These are phyloP conservation scores for Cryptus armator DNA, from an alignment of 2,888 invertebrate species.

Conservation along the genomic window DNA sequence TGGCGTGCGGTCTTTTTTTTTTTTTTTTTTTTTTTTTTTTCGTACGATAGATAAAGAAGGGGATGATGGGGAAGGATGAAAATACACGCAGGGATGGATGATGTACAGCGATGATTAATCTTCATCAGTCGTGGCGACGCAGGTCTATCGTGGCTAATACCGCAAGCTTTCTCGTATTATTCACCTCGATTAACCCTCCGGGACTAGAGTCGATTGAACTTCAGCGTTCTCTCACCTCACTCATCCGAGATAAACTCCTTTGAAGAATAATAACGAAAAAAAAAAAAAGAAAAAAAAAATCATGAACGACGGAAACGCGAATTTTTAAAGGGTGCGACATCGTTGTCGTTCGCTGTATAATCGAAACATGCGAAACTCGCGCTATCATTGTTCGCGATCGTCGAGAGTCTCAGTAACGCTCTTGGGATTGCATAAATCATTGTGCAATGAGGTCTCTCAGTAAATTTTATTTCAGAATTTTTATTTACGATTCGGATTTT, in stretches of 20 bases:
- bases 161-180: slow-evolving; percentile 9
- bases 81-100: background rate
- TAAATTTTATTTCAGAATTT: too few species aligned
- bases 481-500: too few species aligned
- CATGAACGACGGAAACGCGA: background rate
- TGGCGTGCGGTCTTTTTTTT: background rate
- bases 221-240: background rate
- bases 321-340: too few species aligned
- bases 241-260: too few species aligned
- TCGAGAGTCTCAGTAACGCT: too few species aligned
- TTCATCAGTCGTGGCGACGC: slow-evolving; percentile 16
- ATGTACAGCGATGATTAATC: slow-evolving; percentile 26
- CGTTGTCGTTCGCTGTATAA: too few species aligned
- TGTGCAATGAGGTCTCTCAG: too few species aligned
- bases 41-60: slow-evolving; percentile 11
- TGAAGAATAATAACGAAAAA: background rate
- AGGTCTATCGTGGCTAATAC: slow-evolving; percentile 17
- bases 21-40: background rate
- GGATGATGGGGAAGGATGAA: slow-evolving; percentile 18
- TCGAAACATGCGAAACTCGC: too few species aligned
- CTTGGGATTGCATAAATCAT: too few species aligned
- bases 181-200: slow-evolving; percentile 20
- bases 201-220: background rate
- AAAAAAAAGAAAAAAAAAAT: too few species aligned
- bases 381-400: too few species aligned